Conservation (phyloP, 2,888 invertebrate genomes). For the Drosophila peninsularis region DNA sequence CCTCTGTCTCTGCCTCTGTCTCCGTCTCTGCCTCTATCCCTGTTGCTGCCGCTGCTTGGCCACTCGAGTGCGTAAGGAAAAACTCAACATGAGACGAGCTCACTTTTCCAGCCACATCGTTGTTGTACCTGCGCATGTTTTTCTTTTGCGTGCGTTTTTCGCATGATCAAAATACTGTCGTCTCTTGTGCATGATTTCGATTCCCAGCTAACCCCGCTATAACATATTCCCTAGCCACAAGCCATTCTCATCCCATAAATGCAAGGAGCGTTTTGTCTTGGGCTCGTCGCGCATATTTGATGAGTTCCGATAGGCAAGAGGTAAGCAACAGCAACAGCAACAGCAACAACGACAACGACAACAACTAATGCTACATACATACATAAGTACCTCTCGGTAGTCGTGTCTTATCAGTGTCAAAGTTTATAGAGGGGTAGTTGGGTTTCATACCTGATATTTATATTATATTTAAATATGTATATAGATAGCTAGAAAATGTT, state of each 20-base stretch:
- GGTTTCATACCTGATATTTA: conserved; percentile 26
- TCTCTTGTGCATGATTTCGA: conserved; percentile 43
- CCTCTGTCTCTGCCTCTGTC: conserved; percentile 4
- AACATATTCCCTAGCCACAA: conserved; percentile 8
- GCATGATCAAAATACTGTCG: conserved; percentile 75
- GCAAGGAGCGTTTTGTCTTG: conserved; percentile 55
- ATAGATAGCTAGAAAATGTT: no score
- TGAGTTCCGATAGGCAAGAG: conserved; percentile 70
- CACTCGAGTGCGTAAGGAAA: conserved; percentile 43
- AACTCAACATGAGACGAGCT: conserved; percentile 50
- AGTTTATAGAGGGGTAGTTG: conserved; percentile 32
- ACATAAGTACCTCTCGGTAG: conserved; percentile 28
- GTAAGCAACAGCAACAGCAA: conserved; percentile 16
- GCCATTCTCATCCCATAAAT: conserved; percentile 38
- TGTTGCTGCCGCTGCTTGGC: conserved; percentile 11
- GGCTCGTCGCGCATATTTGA: conserved; percentile 70
- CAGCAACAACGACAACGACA: conserved; percentile 4
- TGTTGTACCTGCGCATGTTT: conserved; percentile 72
- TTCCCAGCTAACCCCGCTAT: conserved; percentile 33
- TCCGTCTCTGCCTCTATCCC: conserved; percentile 8
- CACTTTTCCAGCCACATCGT: conserved; percentile 59
- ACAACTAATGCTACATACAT: conserved; percentile 23
- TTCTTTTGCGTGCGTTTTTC: conserved; percentile 78
- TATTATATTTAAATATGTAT: conserved; percentile 28
- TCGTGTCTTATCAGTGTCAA: conserved; percentile 66